Conservation (phyloP, 2,113 vertebrate species). For the Stegostoma tigrinum region DNA sequence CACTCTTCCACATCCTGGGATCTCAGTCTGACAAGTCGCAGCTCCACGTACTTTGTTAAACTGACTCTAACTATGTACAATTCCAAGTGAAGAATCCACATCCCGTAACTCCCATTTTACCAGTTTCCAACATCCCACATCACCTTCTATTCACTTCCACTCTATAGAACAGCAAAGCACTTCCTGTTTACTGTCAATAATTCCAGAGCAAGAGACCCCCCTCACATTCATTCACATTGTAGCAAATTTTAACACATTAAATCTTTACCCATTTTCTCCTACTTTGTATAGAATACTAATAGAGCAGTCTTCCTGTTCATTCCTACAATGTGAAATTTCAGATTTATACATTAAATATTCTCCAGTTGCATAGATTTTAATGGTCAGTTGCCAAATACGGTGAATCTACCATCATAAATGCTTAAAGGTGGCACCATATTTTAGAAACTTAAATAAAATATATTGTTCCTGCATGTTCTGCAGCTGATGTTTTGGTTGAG, state of each 20-base stretch:
- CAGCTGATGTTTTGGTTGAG: not conserved
- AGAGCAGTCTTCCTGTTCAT: not conserved
- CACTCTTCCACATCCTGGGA: not conserved
- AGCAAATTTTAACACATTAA: not conserved
- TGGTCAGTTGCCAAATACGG: not conserved
- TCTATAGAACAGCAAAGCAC: not conserved
- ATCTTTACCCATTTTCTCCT: not conserved
- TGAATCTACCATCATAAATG: not conserved
- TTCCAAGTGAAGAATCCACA: not conserved
- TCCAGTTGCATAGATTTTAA: constrained; percentile 10
- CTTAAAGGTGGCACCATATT: not conserved
- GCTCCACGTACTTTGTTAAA: not conserved
- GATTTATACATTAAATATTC: not conserved
- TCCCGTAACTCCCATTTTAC: not conserved
- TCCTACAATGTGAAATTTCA: not conserved
- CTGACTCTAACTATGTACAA: not conserved
- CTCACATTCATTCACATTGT: not conserved
- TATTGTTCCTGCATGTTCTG: not conserved
- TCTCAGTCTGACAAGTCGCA: not conserved
- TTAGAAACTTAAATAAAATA: not conserved
- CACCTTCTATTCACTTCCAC: constrained; percentile 22
- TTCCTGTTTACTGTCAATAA: not conserved
- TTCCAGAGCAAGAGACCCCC: not conserved
- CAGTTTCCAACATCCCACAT: not conserved
- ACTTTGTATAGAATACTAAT: not conserved